Evolutionary conservation across 2,888 invertebrate genomes (phyloP), one percentile per base, ranked within the genome.

Genomic region (Diarsia dahlii): DNA sequence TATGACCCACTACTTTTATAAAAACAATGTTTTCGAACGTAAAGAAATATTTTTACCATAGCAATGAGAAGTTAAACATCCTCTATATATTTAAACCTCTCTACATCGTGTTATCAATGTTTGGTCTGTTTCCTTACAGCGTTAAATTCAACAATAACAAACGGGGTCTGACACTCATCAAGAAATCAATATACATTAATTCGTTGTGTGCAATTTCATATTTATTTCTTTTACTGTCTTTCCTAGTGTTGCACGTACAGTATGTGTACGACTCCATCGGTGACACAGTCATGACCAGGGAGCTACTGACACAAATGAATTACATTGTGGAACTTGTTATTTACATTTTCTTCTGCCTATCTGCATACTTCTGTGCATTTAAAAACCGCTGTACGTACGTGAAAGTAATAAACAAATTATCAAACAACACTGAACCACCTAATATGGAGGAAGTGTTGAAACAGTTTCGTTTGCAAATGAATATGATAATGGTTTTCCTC

Each of bases 141-240:
- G 67, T 93, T n/a, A 90, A 88, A 46, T 90, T 89, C 67, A 75
- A 81, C 12, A 88, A 87, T 15, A 84, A 70, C 20, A 89, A 89
- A 73, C 78, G 86, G 46, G 83, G 77, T 18, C 91, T 92, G 74
- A 84, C 79, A 3, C 88, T 92, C 3, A 85, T 91, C 66, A 84
- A 81, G 0, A 93, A 92, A 60, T 94, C 95, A 0, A 89, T 95
- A 23, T 95, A 94, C 66, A 68, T 93, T 0, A 96, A 95, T 77
- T 88, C 90, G 1, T 1, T 93, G 15, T 92, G 92, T 81, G 91
- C 93, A 3, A 71, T 94, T 9, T 87, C 90, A 0, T 77, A 92
- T 13, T 72, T 92, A 28, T 28, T 92, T 46, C 65, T 91, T 1
- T 84, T 95, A 5, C 72, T 87, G 4, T 72, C 87, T 4, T 95